phyloP scores from a whole-genome alignment of 2,888 invertebrate genomes.

The Spodoptera picta region DNA sequence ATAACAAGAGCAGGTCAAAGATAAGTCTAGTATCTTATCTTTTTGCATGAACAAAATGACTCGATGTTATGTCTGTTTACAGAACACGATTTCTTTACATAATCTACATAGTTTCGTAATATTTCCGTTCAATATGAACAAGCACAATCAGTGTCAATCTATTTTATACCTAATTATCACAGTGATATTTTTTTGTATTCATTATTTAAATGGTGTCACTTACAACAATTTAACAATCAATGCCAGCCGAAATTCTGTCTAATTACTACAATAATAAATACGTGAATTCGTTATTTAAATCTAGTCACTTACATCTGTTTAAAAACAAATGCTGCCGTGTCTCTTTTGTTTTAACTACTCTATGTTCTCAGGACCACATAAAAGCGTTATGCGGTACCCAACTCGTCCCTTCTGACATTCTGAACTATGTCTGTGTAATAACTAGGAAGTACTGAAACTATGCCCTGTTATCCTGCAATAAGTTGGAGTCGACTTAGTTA shows the following conservation, averaged over 20 bases:
- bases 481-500: constrained; percentile 44
- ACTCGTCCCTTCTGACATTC: constrained; percentile 47
- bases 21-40: constrained; percentile 45
- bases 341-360: constrained; percentile 30
- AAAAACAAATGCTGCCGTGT: constrained; percentile 5
- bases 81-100: constrained; percentile 10
- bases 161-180: too few species aligned
- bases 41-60: constrained; percentile 11
- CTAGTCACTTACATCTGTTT: too few species aligned
- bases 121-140: too few species aligned
- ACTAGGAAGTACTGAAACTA: constrained; percentile 41
- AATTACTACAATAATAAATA: too few species aligned
- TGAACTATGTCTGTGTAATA: constrained; percentile 42
- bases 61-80: constrained; percentile 22
- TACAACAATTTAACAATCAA: too few species aligned
- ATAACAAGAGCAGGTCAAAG: constrained; percentile 28
- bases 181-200: too few species aligned
- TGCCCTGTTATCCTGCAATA: constrained; percentile 39
- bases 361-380: constrained; percentile 37
- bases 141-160: too few species aligned
- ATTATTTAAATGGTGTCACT: too few species aligned
- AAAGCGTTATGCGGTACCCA: constrained; percentile 40
- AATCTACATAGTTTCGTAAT: constrained; percentile 14
- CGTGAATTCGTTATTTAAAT: not conserved
- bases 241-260: too few species aligned